Base-by-base conservation (phyloP, 1,140 invertebrate species). In the Mya arenaria region DNA sequence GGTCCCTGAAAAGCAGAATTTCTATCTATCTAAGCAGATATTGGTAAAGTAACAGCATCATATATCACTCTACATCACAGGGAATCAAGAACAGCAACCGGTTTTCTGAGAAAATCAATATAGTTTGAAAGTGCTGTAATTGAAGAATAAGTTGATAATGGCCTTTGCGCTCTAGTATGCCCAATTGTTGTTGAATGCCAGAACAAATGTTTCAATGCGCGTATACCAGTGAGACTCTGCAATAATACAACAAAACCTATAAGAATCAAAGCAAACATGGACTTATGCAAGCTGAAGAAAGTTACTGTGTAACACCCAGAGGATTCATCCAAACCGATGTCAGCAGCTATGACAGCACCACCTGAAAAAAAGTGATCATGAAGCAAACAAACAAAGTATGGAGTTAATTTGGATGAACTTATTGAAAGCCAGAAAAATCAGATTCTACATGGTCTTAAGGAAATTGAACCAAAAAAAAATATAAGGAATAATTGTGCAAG, bases 1-100 rank as follows among this genome's bases (percentile, higher is more conserved):
- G 44, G 55, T 4, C 15, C n/a, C 10, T 72, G 69, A 55, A 72
- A 19, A 32, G 25, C 58, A 28, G 69, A 44, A n/a, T 55, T 72
- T 23, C 4, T 15, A 2, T 25, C 69, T 3, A 55, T 56, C n/a
- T 32, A 28, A 15, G n/a, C 15, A 28, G n/a, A 28, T 4, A 25
- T 72, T 56, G 69, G 52, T 30, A 23, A 4, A 72, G 69, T 72
- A 8, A 72, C 55, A 39, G 17, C 69, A 3, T 56, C 52, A 37
- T 1, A 5, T 5, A 41, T 68, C 10, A 37, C 25, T 4, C 65
- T 68, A 4, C 65, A 23, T 4, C 48, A 44, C 32, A 32, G 55
- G 69, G 69, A 72, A 25, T 39, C 30, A 4, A 72, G 30, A 56
- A 58, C 69, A 36, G 52, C 58, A 17, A 58, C 19, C 2, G 69